Evolutionary conservation across 2,113 vertebrate species (phyloP), one percentile per base, ranked within the genome.

Genomic region (Acanthochromis polyacanthus): DNA sequence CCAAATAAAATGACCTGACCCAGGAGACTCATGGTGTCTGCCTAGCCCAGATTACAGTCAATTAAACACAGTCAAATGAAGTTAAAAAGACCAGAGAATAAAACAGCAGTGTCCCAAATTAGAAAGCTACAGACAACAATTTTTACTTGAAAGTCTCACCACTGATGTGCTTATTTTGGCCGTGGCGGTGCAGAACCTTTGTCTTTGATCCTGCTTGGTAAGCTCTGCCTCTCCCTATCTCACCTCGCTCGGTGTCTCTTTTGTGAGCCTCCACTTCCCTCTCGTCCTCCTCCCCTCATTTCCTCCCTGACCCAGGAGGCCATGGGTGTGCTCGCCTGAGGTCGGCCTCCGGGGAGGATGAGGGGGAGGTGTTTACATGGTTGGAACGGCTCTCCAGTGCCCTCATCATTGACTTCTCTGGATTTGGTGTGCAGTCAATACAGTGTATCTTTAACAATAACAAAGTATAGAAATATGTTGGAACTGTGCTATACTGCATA

Each of bases 361-460:
- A 84, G 81, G 73, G 81, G 87, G 84, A 89, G 93, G 91, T 95
- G 94, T 95, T 94, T 95, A 94, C 92, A 79, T 72, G 89, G 81
- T 85, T 82, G 79, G 83, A 80, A 75, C 80, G 76, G 67, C 81
- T 93, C 93, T 93, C 92, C 60, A 46, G 90, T 89, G 93, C 80
- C 91, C 91, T 93, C 89, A 88, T 76, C 83, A 71, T 75, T 58
- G 78, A 75, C 58, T 88, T 78, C 86, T 90, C 73, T 86, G 76
- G 89, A 86, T 84, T 82, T 63, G 15, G 19, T 22, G 40, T 20
- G 28, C 32, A 19, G 61, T 43, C 17, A 10, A 58, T 82, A 70
- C 43, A 63, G 20, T 40, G 23, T 22, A 23, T 11, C 5, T 61
- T 19, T 32, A 74, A 53, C 17, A 69, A 63, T 43, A 43, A 43